Percentiles rank a stretch among this genome's conserved stretches.
Conservation (phyloP, 64 coral and sea anemone genomes). For the Actinia tenebrosa region DNA sequence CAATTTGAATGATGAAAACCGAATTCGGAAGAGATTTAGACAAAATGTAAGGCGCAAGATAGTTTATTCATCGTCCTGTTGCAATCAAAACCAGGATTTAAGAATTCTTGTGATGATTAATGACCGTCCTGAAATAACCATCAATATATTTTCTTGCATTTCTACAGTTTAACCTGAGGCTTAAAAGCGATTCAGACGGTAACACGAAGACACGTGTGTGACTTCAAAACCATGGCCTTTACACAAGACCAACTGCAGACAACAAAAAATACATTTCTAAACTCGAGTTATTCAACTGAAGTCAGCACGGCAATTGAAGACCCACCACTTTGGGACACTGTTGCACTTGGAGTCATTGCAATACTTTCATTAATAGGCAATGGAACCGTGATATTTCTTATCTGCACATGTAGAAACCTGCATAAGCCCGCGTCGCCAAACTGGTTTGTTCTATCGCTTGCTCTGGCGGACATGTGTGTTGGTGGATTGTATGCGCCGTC, state of each 20-base stretch:
- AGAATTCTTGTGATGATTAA: too few species aligned
- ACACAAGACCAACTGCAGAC: neutral
- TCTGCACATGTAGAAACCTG: neutral
- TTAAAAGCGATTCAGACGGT: neutral
- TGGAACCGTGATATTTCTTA: neutral
- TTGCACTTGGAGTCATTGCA: neutral
- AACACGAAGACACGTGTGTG: neutral
- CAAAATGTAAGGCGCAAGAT: too few species aligned
- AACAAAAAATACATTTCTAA: neutral
- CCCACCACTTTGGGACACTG: neutral
- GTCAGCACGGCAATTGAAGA: neutral
- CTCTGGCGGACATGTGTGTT: constrained; percentile 2
- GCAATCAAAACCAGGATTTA: too few species aligned
- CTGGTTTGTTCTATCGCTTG: constrained; percentile 27
- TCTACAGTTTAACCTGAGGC: neutral
- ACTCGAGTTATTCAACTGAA: neutral
- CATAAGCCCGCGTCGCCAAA: constrained; percentile 9
- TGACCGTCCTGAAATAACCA: too few species aligned
- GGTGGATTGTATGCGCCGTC: neutral
- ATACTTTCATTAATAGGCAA: neutral
- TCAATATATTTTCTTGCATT: neutral
- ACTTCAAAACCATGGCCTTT: neutral
- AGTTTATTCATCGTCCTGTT: too few species aligned
- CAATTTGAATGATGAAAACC: too few species aligned
- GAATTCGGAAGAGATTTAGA: too few species aligned